Percentiles rank a stretch among this genome's conserved stretches.
These are phyloP conservation scores for Epinephelus coioides DNA, from an alignment of 2,797 vertebrate genomes.

Conservation along the genomic window DNA sequence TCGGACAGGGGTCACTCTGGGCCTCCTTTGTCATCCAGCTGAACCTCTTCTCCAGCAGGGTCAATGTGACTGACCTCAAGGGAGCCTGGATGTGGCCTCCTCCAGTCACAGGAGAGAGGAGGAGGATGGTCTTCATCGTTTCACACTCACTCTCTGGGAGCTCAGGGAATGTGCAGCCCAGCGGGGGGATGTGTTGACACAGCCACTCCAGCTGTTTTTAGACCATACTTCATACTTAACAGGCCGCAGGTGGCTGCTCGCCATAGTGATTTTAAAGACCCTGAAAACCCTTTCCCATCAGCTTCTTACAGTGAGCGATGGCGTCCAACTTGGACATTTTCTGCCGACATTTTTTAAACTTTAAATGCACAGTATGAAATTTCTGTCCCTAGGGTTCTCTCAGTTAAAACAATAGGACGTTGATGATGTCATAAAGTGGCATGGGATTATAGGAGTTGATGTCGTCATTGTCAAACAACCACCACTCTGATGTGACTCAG, in stretches of 20 bases:
- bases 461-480: too few species aligned
- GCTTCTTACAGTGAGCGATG: background rate
- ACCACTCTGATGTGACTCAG: too few species aligned
- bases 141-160: conserved; percentile 60
- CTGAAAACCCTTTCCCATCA: background rate
- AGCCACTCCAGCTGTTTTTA: conserved; percentile 64
- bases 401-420: too few species aligned
- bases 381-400: too few species aligned
- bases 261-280: background rate
- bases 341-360: background rate
- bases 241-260: conserved; percentile 15
- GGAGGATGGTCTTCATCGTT: conserved; percentile 49
- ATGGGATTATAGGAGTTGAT: too few species aligned
- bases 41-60: conserved; percentile 45
- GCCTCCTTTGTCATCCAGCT: conserved; percentile 46
- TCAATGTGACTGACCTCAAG: conserved; percentile 43
- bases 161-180: conserved; percentile 31
- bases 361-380: background rate
- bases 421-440: too few species aligned
- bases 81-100: conserved; percentile 10
- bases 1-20: conserved; percentile 9
- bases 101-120: conserved; percentile 43
- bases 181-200: conserved; percentile 59
- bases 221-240: conserved; percentile 7
- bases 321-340: background rate